A percentile compares a stretch with the other conserved stretches of the same genome.
Evolutionary conservation across 2,888 invertebrate genomes (phyloP).

Genomic region (Trilocha varians): DNA sequence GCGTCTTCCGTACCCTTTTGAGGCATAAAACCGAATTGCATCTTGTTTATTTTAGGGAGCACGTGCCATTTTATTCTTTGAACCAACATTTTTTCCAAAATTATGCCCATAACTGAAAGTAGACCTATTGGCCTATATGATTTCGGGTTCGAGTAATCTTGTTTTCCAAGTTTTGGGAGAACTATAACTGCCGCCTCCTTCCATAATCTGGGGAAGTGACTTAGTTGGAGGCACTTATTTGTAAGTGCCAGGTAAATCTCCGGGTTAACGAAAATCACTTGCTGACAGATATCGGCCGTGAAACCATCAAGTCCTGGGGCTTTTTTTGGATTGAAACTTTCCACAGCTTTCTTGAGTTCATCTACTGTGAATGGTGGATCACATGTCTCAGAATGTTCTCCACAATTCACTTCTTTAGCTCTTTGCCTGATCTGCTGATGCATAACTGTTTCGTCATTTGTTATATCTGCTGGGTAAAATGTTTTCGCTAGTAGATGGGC

Average conservation of each 20-base stretch:
- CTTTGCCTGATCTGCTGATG: not conserved
- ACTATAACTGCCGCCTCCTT: too few species aligned
- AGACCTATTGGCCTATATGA: conserved; percentile 6
- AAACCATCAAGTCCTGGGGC: conserved; percentile 7
- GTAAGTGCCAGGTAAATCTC: not conserved
- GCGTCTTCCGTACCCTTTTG: conserved; percentile 14
- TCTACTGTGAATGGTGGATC: conserved; percentile 10
- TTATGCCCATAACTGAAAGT: conserved; percentile 4
- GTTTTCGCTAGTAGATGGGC: not conserved
- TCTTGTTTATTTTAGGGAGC: conserved; percentile 4
- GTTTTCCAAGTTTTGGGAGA: too few species aligned
- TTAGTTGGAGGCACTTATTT: too few species aligned
- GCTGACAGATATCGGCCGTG: conserved; percentile 5
- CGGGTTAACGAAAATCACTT: not conserved
- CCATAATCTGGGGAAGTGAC: too few species aligned
- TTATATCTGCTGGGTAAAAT: not conserved
- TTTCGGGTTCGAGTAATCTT: too few species aligned
- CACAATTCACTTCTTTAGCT: not conserved
- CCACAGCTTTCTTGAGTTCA: not conserved
- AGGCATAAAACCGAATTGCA: conserved; percentile 15
- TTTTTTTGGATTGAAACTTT: conserved; percentile 7
- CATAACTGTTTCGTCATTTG: conserved; percentile 1
- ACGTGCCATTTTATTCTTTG: conserved; percentile 10
- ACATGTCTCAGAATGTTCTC: not conserved
- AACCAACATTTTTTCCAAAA: conserved; percentile 10